These are phyloP conservation scores for Danaus plexippus DNA, from an alignment of 1,140 invertebrate species.

Conservation along the genomic window DNA sequence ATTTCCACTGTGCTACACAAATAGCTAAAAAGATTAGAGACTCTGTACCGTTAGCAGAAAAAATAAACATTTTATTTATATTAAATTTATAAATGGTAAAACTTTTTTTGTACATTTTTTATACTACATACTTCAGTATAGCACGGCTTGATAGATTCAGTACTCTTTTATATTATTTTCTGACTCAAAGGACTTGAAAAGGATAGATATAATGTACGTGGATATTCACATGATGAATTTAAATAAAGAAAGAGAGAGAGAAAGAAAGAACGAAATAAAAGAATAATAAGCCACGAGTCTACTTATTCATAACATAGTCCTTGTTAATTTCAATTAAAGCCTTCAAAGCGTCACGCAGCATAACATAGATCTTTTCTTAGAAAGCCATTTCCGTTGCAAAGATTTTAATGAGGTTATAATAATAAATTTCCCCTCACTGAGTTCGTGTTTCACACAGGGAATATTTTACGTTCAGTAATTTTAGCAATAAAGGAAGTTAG, in stretches of 20 bases:
- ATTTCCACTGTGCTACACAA: constrained; percentile 45
- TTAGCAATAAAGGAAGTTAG: constrained; percentile 54
- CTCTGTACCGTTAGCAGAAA: constrained; percentile 32
- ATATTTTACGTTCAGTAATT: constrained; percentile 58
- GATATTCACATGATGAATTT: too few relatives aligned
- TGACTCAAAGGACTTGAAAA: too few relatives aligned
- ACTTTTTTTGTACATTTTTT: too few relatives aligned
- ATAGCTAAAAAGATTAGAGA: constrained; percentile 51
- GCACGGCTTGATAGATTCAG: too few relatives aligned
- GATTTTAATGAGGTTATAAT: constrained; percentile 34
- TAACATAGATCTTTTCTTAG: constrained; percentile 3
- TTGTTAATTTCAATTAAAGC: neutral
- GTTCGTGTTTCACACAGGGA: constrained; percentile 42
- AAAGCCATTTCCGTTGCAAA: constrained; percentile 11
- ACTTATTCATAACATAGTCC: neutral
- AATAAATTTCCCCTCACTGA: constrained; percentile 36
- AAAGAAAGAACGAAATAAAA: too few relatives aligned
- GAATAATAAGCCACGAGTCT: too few relatives aligned
- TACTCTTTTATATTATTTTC: too few relatives aligned
- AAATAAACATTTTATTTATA: constrained; percentile 12
- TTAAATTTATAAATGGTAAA: constrained; percentile 1
- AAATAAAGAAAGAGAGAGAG: too few relatives aligned
- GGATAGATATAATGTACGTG: too few relatives aligned
- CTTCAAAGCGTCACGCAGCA: too few relatives aligned
- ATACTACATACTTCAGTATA: too few relatives aligned